Percentiles rank a stretch among this genome's conserved stretches.
phyloP scores from a whole-genome alignment of 2,113 vertebrate species.

The Brachyistius frenatus region DNA sequence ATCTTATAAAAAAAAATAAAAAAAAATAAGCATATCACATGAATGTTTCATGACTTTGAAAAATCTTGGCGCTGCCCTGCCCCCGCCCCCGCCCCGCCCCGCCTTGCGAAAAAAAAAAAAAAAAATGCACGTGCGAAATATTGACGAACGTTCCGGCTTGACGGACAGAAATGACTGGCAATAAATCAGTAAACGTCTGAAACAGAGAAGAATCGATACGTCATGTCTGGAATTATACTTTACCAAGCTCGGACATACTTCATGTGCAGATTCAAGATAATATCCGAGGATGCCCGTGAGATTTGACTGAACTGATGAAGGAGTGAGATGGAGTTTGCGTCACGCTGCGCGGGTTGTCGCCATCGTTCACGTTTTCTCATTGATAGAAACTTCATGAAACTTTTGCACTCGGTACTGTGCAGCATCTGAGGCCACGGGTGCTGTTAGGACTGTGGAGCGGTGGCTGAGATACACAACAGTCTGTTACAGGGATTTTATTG shows the following conservation, averaged over 20 bases:
- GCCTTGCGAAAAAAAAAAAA: not conserved
- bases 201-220: conserved; percentile 49
- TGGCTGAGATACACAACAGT: not conserved
- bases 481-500: too few relatives aligned
- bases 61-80: conserved; percentile 24
- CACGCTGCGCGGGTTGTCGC: not conserved
- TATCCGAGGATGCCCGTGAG: not conserved
- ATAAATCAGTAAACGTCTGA: conserved; percentile 48
- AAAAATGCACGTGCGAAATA: conserved; percentile 49
- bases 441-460: not conserved
- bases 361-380: too few relatives aligned
- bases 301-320: conserved; percentile 21
- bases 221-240: conserved; percentile 36
- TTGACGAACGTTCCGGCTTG: conserved; percentile 43
- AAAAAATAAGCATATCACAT: conserved; percentile 17
- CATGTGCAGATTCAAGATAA: conserved; percentile 47
- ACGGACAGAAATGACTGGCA: conserved; percentile 46
- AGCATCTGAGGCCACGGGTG: not conserved
- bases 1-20: not conserved
- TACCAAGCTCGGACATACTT: conserved; percentile 24
- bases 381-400: too few relatives aligned
- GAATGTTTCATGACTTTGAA: conserved; percentile 59
- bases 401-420: not conserved
- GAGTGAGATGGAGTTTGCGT: not conserved
- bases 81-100: conserved; percentile 4